Percentiles rank a stretch among this genome's conserved stretches.
phyloP scores from a whole-genome alignment of 2,113 vertebrate species.

The Coryphaenoides rupestris region DNA sequence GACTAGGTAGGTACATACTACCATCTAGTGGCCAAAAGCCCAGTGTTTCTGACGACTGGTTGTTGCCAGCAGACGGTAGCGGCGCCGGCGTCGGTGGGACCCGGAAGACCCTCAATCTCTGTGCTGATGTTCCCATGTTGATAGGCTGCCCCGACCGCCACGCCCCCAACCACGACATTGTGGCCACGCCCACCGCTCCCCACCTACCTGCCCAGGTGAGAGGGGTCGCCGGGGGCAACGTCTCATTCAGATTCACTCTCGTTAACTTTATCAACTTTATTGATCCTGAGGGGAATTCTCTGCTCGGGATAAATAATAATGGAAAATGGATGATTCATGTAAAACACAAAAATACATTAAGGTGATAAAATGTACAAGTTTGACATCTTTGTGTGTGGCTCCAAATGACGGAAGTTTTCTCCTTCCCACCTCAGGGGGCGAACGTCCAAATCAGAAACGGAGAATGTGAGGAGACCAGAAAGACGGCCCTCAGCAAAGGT shows the following conservation, averaged over 20 bases:
- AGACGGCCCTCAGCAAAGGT: constrained; percentile 80
- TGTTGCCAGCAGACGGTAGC: constrained; percentile 77
- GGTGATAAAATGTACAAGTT: too few relatives aligned
- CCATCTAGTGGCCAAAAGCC: too few relatives aligned
- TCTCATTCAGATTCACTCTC: too few relatives aligned
- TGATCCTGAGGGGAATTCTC: too few relatives aligned
- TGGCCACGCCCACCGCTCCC: constrained; percentile 33
- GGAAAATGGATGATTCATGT: constrained; percentile 33
- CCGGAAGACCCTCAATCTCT: constrained; percentile 90
- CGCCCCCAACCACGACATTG: constrained; percentile 64
- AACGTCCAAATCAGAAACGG: constrained; percentile 60
- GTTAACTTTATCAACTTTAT: too few relatives aligned
- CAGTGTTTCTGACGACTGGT: constrained; percentile 3
- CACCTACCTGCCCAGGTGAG: too few relatives aligned
- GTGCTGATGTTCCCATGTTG: constrained; percentile 80
- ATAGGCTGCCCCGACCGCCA: constrained; percentile 80
- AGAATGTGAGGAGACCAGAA: constrained; percentile 58
- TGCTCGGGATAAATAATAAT: too few relatives aligned
- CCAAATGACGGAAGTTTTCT: constrained; percentile 5
- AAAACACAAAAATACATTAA: too few relatives aligned
- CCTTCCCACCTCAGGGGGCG: constrained; percentile 62
- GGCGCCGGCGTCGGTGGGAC: constrained; percentile 63
- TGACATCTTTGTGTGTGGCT: background rate
- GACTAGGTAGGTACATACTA: too few relatives aligned
- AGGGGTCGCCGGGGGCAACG: too few relatives aligned